These are phyloP conservation scores for Baccha elongata DNA, from an alignment of 2,888 invertebrate genomes.

Conservation along the genomic window DNA sequence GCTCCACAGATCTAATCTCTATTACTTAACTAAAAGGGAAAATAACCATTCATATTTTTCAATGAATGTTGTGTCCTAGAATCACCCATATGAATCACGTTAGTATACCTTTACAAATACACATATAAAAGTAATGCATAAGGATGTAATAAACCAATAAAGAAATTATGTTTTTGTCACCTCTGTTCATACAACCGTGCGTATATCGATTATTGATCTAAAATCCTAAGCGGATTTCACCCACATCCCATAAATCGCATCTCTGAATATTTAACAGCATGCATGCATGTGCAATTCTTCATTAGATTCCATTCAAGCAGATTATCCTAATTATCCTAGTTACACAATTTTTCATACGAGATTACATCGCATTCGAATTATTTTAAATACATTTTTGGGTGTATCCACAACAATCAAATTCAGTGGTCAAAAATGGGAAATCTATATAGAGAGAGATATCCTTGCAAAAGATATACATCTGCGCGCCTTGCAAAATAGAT, in stretches of 20 bases:
- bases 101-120: no score
- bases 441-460: constrained; percentile 1
- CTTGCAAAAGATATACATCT: constrained; percentile 60
- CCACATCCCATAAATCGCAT: constrained; percentile 51
- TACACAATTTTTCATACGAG: constrained; percentile 71
- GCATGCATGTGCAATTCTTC: constrained; percentile 40
- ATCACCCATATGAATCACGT: no score
- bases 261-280: not conserved
- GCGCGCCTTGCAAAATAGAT: constrained; percentile 33
- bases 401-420: constrained; percentile 70
- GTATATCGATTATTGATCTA: constrained; percentile 2
- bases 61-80: no score
- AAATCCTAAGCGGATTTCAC: constrained; percentile 63
- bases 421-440: constrained; percentile 65
- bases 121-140: no score
- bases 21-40: no score
- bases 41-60: no score
- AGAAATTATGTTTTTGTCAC: constrained; percentile 59
- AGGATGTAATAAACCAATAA: constrained; percentile 59
- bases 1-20: no score
- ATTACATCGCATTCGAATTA: constrained; percentile 68
- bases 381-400: constrained; percentile 51
- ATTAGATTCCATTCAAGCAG: constrained; percentile 61
- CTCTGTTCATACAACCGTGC: constrained; percentile 2
- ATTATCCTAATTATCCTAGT: constrained; percentile 73